Evolutionary conservation across 2,113 vertebrate species (phyloP).

Genomic region (Gobiocypris rarus): DNA sequence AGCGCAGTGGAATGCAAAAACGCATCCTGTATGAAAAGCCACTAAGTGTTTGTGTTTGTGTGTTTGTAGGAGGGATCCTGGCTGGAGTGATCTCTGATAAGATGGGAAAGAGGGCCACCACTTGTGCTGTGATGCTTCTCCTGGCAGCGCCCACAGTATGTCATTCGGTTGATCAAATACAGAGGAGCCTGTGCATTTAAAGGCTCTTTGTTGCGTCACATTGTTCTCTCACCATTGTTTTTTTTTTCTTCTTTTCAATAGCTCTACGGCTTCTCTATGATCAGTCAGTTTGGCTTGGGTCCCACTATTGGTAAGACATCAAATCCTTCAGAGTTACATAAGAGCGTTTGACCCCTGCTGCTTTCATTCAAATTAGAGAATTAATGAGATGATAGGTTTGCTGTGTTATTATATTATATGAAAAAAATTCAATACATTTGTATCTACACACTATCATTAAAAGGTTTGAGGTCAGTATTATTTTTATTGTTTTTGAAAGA

Average conservation of each 20-base stretch:
- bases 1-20: background rate
- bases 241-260: constrained; percentile 64
- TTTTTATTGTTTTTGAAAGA: no score
- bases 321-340: background rate
- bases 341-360: background rate
- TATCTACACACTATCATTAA: no score
- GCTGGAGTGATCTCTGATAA: constrained; percentile 91
- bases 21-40: background rate
- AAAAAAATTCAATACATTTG: no score
- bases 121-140: constrained; percentile 90
- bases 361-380: background rate
- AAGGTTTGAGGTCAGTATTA: no score
- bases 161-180: constrained; percentile 32
- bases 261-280: constrained; percentile 89
- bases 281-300: constrained; percentile 83
- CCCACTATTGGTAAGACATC: constrained; percentile 82
- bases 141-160: constrained; percentile 89
- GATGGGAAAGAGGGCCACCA: constrained; percentile 85
- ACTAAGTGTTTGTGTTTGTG: constrained; percentile 22
- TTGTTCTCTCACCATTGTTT: background rate
- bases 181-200: background rate
- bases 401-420: no score
- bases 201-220: background rate
- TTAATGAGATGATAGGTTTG: no score
- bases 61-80: constrained; percentile 82